These are phyloP conservation scores for Nymphalis io DNA, from an alignment of 1,140 invertebrate species.

Conservation along the genomic window DNA sequence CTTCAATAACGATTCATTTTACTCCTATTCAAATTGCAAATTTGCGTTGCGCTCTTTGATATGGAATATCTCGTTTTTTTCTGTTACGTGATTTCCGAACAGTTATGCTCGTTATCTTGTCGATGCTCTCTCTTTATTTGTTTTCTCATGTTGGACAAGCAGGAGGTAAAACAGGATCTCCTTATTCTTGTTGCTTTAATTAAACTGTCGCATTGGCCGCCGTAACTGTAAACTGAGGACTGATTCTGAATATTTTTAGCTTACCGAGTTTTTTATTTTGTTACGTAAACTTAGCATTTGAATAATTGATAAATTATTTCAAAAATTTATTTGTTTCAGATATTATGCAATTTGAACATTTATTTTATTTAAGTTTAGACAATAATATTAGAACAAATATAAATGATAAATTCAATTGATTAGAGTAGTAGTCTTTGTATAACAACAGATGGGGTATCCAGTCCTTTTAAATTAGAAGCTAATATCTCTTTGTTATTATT, in stretches of 20 bases:
- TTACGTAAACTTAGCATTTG: neutral
- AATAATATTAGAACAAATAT: neutral
- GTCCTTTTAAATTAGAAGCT: slow-evolving; percentile 53
- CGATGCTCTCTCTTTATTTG: slow-evolving; percentile 47
- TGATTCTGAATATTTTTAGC: slow-evolving; percentile 4
- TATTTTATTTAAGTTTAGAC: neutral
- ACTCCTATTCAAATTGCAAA: slow-evolving; percentile 54
- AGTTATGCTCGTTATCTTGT: slow-evolving; percentile 56
- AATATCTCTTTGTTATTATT: slow-evolving; percentile 73
- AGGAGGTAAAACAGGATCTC: slow-evolving; percentile 39
- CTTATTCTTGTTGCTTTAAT: slow-evolving; percentile 38
- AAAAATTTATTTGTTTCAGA: no score
- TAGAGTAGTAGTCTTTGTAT: neutral
- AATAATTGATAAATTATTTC: neutral
- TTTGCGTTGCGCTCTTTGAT: slow-evolving; percentile 55
- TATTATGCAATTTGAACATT: neutral
- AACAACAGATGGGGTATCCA: slow-evolving; percentile 64
- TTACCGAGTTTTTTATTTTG: neutral
- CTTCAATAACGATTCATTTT: slow-evolving; percentile 46
- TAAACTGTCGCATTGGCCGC: slow-evolving; percentile 19
- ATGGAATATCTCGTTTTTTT: slow-evolving; percentile 52
- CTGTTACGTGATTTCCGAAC: slow-evolving; percentile 52
- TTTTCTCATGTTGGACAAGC: slow-evolving; percentile 43
- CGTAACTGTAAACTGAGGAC: slow-evolving; percentile 17
- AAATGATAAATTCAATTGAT: neutral